Evolutionary conservation across 2,113 vertebrate genomes (phyloP).

Genomic region (Dipodomys stephensi): DNA sequence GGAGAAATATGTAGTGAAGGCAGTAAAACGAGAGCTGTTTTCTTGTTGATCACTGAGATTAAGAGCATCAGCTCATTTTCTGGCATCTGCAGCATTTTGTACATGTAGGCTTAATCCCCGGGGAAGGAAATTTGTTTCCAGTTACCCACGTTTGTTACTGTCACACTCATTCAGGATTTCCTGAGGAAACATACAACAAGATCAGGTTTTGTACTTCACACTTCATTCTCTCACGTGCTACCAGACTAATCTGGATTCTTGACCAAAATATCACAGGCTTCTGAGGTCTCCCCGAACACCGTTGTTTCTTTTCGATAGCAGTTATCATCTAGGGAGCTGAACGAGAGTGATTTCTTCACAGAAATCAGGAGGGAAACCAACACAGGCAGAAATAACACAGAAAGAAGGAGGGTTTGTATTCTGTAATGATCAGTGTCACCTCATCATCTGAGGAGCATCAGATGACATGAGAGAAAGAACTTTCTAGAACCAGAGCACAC

Average conservation of each 20-base stretch:
- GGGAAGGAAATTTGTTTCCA: conserved; percentile 10
- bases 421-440: background rate
- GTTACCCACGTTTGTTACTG: background rate
- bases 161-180: background rate
- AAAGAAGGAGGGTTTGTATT: background rate
- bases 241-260: conserved; percentile 32
- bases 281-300: background rate
- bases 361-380: conserved; percentile 11
- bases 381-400: background rate
- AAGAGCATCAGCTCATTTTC: conserved; percentile 12
- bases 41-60: background rate
- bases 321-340: conserved; percentile 31
- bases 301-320: conserved; percentile 50
- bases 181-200: conserved; percentile 6
- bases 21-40: background rate
- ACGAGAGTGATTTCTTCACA: conserved; percentile 10
- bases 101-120: background rate
- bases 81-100: conserved; percentile 14
- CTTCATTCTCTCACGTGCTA: background rate
- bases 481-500: background rate
- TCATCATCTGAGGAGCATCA: background rate
- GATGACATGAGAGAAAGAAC: background rate
- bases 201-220: conserved; percentile 13
- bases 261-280: conserved; percentile 28
- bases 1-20: background rate